Evolutionary conservation across 2,113 vertebrate genomes (phyloP).

Genomic region (Dendrocopos noguchii): DNA sequence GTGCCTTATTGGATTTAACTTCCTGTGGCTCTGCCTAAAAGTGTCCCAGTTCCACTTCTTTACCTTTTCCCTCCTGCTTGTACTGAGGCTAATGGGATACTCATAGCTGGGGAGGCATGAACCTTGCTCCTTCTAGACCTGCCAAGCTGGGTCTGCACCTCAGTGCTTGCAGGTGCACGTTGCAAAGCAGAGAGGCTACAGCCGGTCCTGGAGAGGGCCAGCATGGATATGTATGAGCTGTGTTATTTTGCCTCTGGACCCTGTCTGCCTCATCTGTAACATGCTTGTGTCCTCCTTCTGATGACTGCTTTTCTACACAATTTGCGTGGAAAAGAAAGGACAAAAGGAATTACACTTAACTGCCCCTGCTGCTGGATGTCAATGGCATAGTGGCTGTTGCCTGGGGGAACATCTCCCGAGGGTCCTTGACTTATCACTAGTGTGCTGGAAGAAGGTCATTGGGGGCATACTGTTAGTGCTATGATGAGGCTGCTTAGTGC

Average conservation of each 20-base stretch:
- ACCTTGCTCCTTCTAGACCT: not conserved
- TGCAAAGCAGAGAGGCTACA: rapidly evolving
- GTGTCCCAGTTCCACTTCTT: not conserved
- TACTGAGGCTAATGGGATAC: not conserved
- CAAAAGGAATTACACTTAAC: not conserved
- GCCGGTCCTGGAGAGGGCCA: not conserved
- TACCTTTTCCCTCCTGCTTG: not conserved
- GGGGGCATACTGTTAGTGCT: rapidly evolving
- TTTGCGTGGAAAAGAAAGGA: not conserved
- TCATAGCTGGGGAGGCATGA: rapidly evolving
- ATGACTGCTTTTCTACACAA: not conserved
- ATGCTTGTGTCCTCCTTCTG: not conserved
- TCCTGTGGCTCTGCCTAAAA: not conserved
- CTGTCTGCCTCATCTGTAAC: not conserved
- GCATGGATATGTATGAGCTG: not conserved
- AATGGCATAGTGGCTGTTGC: not conserved
- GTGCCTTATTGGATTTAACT: not conserved
- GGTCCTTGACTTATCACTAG: rapidly evolving
- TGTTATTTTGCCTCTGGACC: not conserved
- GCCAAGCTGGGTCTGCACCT: not conserved
- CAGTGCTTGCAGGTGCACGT: not conserved
- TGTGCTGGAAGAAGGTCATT: not conserved
- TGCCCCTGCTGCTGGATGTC: rapidly evolving
- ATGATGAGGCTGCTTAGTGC: rapidly evolving
- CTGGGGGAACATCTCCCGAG: not conserved